Evolutionary conservation across 1,140 invertebrate species (phyloP), one percentile per base, ranked within the genome.

Genomic region (Neodiprion pinetum): DNA sequence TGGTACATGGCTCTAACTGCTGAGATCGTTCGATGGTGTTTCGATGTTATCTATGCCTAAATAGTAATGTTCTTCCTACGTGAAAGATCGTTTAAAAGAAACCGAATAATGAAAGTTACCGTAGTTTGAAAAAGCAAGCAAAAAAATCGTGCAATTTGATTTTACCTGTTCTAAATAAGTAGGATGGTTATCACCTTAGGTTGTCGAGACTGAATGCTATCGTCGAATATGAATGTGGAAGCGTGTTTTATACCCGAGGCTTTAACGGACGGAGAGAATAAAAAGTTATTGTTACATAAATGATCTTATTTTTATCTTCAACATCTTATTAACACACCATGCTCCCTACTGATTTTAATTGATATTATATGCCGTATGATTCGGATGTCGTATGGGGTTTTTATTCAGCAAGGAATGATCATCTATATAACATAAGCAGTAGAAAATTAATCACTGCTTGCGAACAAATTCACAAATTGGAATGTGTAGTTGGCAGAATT

Each of bases 221-320:
- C 73, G 76, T 80, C 75, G 75, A 79, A 50, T 73, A 79, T 79
- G 73, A 81, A 81, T 81, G 76, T 80, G 80, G 75, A 78, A 77
- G 78, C 75, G 75, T 77, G 79, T 85, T 84, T 84, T 83, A 81
- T 84, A 85, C 83, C 75, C 78, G 75, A 81, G 80, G 78, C 79
- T 80, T 84, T 83, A 83, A 81, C 77, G 50, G 76, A 80, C 70
- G 28, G 48, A 74, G 48, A 79, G 75, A 81, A 83, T 80, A 79
- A 82, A 83, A 80, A 70, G 76, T 83, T 83, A 84, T 81, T 83
- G 79, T 83, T 83, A 80, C 72, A 21, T 69, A 69, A 69, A 21
- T 69, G 11, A 61, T 61, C 11, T 61, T 61, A 61, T 61, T 61
- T 14, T 61, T 17, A 9, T 5, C n/a, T 9, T 3, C 53, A 5